A percentile compares a stretch with the other conserved stretches of the same genome.
Conservation (phyloP, 2,113 vertebrate genomes). For the Eretmochelys imbricata region DNA sequence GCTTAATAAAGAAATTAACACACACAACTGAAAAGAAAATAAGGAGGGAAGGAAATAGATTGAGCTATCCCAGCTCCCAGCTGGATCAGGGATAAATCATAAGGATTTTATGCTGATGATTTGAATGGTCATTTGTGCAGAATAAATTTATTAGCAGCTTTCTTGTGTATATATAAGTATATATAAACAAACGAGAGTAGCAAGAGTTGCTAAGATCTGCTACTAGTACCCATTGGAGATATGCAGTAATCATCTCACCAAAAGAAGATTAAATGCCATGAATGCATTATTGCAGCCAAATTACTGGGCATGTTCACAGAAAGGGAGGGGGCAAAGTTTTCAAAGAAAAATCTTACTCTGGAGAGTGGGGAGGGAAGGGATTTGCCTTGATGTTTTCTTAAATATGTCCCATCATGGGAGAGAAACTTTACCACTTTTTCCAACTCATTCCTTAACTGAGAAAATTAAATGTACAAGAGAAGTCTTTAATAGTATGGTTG, state of each 20-base stretch:
- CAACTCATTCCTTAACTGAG: conserved; percentile 70
- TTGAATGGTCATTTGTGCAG: too few relatives aligned
- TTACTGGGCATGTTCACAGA: background rate
- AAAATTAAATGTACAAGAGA: conserved; percentile 24
- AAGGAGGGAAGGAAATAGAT: background rate
- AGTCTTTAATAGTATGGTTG: background rate
- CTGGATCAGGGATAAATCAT: background rate
- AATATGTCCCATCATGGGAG: background rate
- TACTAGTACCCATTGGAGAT: background rate
- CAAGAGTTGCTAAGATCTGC: background rate
- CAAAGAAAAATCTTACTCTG: background rate
- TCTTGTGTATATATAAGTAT: background rate
- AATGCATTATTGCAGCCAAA: background rate
- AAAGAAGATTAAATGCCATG: background rate
- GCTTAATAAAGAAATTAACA: background rate
- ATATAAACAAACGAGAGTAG: background rate
- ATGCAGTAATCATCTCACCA: background rate
- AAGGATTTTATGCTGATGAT: background rate
- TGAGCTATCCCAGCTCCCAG: background rate
- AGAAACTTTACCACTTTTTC: background rate
- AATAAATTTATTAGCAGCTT: background rate
- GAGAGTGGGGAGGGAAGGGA: background rate
- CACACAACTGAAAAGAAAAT: background rate
- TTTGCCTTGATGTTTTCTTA: background rate
- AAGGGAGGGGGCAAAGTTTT: background rate